phyloP scores from a whole-genome alignment of 2,888 invertebrate species.

The Lymantria monacha region DNA sequence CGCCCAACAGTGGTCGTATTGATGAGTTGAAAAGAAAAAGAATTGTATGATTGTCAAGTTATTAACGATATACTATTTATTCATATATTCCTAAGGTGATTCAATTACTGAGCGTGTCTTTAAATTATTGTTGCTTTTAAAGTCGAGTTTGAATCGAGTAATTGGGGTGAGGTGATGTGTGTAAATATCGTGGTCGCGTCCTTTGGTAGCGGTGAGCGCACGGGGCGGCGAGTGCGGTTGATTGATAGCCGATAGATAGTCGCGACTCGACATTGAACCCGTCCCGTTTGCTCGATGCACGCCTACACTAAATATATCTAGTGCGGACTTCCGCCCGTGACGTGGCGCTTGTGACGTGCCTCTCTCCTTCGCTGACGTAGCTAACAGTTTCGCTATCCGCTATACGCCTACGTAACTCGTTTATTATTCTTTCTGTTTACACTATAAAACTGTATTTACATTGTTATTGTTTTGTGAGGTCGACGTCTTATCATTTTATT shows the following conservation, averaged over 20 bases:
- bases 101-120: constrained; percentile 15
- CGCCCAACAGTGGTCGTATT: too few relatives aligned
- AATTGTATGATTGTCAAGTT: neutral
- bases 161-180: constrained; percentile 17
- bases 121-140: constrained; percentile 4
- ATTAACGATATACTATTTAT: neutral
- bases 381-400: constrained; percentile 38
- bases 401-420: constrained; percentile 58
- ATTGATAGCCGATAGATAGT: constrained; percentile 79
- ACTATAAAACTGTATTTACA: constrained; percentile 76
- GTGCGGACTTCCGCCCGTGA: constrained; percentile 76
- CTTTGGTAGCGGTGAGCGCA: constrained; percentile 25
- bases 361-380: constrained; percentile 29
- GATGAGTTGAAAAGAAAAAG: too few relatives aligned
- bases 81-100: constrained; percentile 2
- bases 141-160: constrained; percentile 36
- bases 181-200: constrained; percentile 22
- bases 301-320: constrained; percentile 69
- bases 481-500: constrained; percentile 74
- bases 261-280: constrained; percentile 77
- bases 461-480: constrained; percentile 73
- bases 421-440: constrained; percentile 75
- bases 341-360: constrained; percentile 64
- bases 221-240: constrained; percentile 42
- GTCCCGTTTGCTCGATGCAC: constrained; percentile 47